Evolutionary conservation across 2,797 vertebrate species (phyloP).

Genomic region (Centropyge bicolor): DNA sequence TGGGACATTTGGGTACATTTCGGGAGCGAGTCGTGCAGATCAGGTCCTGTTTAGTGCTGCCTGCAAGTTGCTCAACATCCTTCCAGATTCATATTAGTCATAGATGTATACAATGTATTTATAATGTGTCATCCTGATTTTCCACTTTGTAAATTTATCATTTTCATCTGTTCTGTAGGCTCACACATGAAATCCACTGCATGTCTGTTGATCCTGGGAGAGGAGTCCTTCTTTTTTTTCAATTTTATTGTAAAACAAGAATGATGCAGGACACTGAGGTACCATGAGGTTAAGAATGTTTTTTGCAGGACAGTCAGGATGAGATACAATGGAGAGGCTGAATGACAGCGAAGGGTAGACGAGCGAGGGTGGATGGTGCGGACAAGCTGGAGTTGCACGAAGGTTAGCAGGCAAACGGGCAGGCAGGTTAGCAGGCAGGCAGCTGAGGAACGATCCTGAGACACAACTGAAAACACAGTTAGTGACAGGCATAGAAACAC

Average conservation of each 20-base stretch:
- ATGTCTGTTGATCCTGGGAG: neutral
- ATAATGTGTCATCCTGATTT: neutral
- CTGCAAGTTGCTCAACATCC: neutral
- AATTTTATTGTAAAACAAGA: neutral
- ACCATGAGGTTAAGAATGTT: neutral
- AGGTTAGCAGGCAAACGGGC: neutral
- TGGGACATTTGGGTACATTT: neutral
- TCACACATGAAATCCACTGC: neutral
- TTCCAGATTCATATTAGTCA: neutral
- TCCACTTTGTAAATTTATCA: neutral
- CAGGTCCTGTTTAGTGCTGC: neutral
- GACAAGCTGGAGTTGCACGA: neutral
- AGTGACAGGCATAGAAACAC: neutral
- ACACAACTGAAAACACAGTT: neutral
- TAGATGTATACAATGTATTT: neutral
- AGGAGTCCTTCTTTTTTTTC: neutral
- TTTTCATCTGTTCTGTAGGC: too few species aligned
- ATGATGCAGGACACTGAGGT: neutral
- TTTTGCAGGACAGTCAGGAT: neutral
- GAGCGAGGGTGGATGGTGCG: neutral
- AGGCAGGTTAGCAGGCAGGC: neutral
- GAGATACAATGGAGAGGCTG: neutral
- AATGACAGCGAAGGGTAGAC: neutral
- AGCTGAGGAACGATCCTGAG: neutral
- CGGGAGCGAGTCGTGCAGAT: neutral